These are phyloP conservation scores for Apostichopus parvimensis DNA, from an alignment of 35 echinoderm and acorn worm species.

Conservation along the genomic window DNA sequence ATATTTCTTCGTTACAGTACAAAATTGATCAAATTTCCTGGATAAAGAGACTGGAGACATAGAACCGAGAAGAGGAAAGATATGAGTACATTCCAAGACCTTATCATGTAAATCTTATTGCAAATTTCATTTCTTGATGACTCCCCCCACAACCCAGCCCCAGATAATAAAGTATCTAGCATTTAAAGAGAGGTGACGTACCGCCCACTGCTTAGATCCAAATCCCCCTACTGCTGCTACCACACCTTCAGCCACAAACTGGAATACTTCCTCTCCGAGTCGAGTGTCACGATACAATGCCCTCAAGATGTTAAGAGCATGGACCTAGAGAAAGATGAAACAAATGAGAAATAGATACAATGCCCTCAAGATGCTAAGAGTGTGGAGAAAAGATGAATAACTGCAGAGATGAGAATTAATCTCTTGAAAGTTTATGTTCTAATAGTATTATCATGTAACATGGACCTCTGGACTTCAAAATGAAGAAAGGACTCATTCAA, in stretches of 20 bases:
- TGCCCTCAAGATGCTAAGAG: too few species aligned
- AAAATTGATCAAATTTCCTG: too few species aligned
- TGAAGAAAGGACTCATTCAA: too few species aligned
- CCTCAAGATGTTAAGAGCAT: slow-evolving; percentile 93
- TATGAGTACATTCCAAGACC: too few species aligned
- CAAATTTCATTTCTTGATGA: not conserved
- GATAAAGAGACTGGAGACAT: too few species aligned
- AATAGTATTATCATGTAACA: too few species aligned
- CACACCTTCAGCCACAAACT: slow-evolving; percentile 85
- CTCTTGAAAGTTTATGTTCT: too few species aligned
- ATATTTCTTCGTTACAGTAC: too few species aligned
- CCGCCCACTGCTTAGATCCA: slow-evolving; percentile 83
- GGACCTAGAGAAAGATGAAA: slow-evolving; percentile 59
- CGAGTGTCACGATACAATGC: slow-evolving; percentile 80
- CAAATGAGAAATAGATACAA: not conserved
- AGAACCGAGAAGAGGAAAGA: too few species aligned
- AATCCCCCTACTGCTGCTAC: slow-evolving; percentile 83
- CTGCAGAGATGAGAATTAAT: too few species aligned
- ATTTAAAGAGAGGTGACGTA: slow-evolving; percentile 41
- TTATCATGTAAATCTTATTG: not conserved
- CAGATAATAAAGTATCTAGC: too few species aligned
- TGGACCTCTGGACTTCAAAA: too few species aligned
- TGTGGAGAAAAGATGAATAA: slow-evolving; percentile 3
- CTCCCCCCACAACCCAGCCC: not conserved
- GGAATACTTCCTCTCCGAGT: slow-evolving; percentile 89